phyloP scores from a whole-genome alignment of 2,888 invertebrate genomes.

The Stictocephala bisonia region DNA sequence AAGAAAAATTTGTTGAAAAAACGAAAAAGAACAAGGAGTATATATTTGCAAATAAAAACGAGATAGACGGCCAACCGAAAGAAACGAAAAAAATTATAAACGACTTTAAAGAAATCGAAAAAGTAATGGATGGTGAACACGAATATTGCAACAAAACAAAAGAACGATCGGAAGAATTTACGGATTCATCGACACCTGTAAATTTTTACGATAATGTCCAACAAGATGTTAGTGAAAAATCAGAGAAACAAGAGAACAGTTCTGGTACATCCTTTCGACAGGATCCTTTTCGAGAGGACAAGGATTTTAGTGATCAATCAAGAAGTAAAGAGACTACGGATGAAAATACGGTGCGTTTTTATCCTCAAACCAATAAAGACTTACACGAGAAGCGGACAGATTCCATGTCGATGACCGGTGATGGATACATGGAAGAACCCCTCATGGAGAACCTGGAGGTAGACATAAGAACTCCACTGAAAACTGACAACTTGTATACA shows the following conservation, averaged over 20 bases:
- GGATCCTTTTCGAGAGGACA: too few relatives aligned
- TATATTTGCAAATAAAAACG: slow-evolving; percentile 33
- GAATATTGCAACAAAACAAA: slow-evolving; percentile 34
- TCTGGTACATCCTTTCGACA: too few relatives aligned
- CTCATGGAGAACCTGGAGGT: slow-evolving; percentile 25
- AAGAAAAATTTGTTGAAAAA: slow-evolving; percentile 41
- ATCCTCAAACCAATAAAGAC: too few relatives aligned
- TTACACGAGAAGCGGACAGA: too few relatives aligned
- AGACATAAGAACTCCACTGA: slow-evolving; percentile 11
- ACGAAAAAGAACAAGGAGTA: slow-evolving; percentile 40
- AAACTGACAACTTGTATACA: background rate
- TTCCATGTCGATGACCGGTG: too few relatives aligned
- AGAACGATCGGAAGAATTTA: slow-evolving; percentile 23
- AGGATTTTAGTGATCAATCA: too few relatives aligned
- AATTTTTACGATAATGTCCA: slow-evolving; percentile 33
- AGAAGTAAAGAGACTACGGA: too few relatives aligned
- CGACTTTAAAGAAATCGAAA: slow-evolving; percentile 39
- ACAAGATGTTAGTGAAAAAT: background rate
- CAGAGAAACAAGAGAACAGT: too few relatives aligned
- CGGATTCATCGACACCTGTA: background rate
- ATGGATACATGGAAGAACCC: too few relatives aligned
- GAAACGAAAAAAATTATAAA: slow-evolving; percentile 12
- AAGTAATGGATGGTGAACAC: slow-evolving; percentile 15
- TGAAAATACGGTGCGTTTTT: too few relatives aligned
- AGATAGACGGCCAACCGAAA: slow-evolving; percentile 10